phyloP scores from a whole-genome alignment of 1,140 invertebrate genomes.

The Euschistus heros region DNA sequence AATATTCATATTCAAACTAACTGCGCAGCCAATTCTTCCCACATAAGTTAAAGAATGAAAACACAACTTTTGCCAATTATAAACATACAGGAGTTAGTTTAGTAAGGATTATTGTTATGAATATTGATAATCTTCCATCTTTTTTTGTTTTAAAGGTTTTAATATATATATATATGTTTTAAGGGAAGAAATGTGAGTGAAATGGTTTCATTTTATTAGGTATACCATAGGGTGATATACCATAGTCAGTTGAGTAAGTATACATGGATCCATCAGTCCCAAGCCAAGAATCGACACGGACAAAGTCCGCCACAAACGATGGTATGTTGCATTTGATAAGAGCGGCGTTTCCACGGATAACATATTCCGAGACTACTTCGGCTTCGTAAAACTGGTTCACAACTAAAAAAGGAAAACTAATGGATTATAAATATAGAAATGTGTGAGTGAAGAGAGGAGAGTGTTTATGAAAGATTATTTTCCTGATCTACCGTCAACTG shows the following conservation, averaged over 20 bases:
- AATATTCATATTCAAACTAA: too few species aligned
- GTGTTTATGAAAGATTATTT: background rate
- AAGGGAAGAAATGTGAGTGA: too few species aligned
- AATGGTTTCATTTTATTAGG: too few species aligned
- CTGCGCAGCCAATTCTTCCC: too few species aligned
- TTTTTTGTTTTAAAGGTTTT: too few species aligned
- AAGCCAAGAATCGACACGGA: slow-evolving; percentile 69
- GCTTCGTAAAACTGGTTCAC: slow-evolving; percentile 68
- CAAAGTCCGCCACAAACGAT: slow-evolving; percentile 76
- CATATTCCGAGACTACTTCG: slow-evolving; percentile 74
- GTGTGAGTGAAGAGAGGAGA: background rate
- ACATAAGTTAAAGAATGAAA: background rate
- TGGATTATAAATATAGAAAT: background rate
- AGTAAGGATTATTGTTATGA: too few species aligned
- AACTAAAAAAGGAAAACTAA: slow-evolving; percentile 44
- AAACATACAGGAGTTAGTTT: too few species aligned
- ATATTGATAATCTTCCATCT: too few species aligned
- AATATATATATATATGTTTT: too few species aligned
- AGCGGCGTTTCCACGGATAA: slow-evolving; percentile 73
- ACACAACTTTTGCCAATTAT: background rate
- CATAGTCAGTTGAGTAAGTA: background rate
- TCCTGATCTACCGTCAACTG: background rate
- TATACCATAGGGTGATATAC: background rate
- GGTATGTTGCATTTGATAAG: slow-evolving; percentile 82
- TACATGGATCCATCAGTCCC: slow-evolving; percentile 33